These are phyloP conservation scores for Polydrusus tereticollis DNA, from an alignment of 2,888 invertebrate species.

Conservation along the genomic window DNA sequence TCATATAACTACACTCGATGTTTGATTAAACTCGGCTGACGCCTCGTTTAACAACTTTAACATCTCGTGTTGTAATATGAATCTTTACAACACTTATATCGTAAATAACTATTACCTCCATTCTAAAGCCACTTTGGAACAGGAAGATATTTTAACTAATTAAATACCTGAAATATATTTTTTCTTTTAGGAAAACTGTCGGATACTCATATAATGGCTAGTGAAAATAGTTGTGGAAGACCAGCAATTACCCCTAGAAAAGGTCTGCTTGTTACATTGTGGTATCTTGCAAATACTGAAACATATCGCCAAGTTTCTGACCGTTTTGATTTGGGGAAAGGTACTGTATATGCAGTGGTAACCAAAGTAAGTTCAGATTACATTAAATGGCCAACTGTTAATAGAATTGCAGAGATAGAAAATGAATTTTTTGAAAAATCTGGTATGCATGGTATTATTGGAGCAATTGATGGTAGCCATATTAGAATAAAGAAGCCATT, in stretches of 20 bases:
- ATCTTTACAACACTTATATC: no score
- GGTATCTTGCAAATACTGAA: conserved; percentile 21
- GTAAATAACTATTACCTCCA: neutral
- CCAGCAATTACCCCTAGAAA: neutral
- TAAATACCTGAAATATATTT: neutral
- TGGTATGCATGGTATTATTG: conserved; percentile 7
- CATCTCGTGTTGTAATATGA: no score
- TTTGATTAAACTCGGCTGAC: no score
- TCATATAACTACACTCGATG: no score
- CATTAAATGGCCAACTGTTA: conserved; percentile 16
- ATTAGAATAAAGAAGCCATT: conserved; percentile 17
- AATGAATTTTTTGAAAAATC: conserved; percentile 24
- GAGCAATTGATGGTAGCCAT: conserved; percentile 21
- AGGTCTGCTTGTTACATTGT: neutral
- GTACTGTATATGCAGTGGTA: neutral
- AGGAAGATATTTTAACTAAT: neutral
- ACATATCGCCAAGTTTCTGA: conserved; percentile 17
- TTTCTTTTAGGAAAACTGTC: neutral
- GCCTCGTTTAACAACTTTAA: no score
- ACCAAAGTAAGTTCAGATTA: neutral
- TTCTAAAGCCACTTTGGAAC: neutral
- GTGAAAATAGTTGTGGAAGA: neutral
- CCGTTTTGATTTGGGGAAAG: neutral
- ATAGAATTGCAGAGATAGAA: neutral
- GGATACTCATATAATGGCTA: neutral